These are phyloP conservation scores for Agapornis canus DNA, from an alignment of 2,797 vertebrate species.

Conservation along the genomic window DNA sequence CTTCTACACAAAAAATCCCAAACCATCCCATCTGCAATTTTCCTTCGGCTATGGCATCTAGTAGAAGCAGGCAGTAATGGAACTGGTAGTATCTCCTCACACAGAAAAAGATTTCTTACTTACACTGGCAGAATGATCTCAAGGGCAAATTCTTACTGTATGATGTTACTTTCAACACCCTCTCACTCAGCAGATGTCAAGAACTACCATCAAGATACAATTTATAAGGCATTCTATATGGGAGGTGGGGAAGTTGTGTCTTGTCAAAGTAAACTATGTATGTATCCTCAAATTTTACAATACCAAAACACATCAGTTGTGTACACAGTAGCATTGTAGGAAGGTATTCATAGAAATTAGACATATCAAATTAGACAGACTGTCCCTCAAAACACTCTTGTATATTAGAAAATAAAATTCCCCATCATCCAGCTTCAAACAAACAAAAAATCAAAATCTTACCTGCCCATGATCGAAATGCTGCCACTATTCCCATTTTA, in stretches of 20 bases:
- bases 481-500: slow-evolving; percentile 97
- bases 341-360: background rate
- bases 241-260: accelerated
- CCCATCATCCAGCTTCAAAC: background rate
- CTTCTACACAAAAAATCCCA: background rate
- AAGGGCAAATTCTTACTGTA: background rate
- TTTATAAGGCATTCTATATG: background rate
- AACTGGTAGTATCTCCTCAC: background rate
- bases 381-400: background rate
- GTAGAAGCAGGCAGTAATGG: background rate
- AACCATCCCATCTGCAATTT: background rate
- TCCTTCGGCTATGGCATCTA: background rate
- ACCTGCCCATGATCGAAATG: slow-evolving; percentile 99
- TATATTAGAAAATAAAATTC: background rate
- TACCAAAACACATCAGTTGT: background rate
- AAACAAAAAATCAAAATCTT: slow-evolving; percentile 41
- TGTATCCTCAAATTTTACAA: background rate
- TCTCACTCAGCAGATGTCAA: background rate
- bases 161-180: background rate
- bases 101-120: background rate
- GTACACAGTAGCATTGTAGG: background rate
- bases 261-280: background rate
- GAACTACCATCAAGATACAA: background rate
- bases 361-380: background rate
- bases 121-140: background rate